Evolutionary conservation across 2,113 vertebrate genomes (phyloP).

Genomic region (Centrocercus urophasianus): DNA sequence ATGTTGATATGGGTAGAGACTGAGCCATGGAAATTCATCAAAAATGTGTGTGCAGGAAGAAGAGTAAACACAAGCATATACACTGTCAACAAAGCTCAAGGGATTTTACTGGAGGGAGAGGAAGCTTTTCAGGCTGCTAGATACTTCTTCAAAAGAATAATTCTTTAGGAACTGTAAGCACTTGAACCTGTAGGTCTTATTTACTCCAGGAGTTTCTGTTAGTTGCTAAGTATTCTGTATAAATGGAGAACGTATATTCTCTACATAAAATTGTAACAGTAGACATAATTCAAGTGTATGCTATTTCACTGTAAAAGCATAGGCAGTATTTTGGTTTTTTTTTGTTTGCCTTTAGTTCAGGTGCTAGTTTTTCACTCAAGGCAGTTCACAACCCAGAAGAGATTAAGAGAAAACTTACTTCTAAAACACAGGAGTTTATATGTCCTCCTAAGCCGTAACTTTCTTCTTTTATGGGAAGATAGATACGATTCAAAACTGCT

Average conservation of each 20-base stretch:
- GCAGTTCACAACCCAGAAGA: not conserved
- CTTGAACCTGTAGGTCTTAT: not conserved
- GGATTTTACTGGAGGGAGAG: not conserved
- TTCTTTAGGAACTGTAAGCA: not conserved
- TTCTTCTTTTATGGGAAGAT: not conserved
- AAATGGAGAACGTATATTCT: not conserved
- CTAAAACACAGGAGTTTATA: not conserved
- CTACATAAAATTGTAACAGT: conserved; percentile 4
- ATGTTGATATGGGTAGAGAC: not conserved
- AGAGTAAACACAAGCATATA: not conserved
- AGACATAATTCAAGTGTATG: not conserved
- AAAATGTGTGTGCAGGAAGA: not conserved
- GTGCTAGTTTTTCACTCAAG: conserved; percentile 18
- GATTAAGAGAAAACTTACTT: conserved; percentile 7
- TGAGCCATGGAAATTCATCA: not conserved
- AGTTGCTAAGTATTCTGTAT: not conserved
- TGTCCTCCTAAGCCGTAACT: not conserved
- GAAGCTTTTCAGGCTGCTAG: not conserved
- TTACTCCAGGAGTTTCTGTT: not conserved
- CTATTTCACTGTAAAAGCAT: not conserved
- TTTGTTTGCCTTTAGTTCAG: not conserved
- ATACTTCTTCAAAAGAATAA: not conserved
- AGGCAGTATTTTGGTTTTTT: not conserved
- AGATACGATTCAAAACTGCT: not conserved
- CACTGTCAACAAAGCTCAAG: not conserved